Percentiles rank a stretch among this genome's conserved stretches.
Conservation (phyloP, 64 coral and sea anemone genomes). For the Pocillopora damicornis region DNA sequence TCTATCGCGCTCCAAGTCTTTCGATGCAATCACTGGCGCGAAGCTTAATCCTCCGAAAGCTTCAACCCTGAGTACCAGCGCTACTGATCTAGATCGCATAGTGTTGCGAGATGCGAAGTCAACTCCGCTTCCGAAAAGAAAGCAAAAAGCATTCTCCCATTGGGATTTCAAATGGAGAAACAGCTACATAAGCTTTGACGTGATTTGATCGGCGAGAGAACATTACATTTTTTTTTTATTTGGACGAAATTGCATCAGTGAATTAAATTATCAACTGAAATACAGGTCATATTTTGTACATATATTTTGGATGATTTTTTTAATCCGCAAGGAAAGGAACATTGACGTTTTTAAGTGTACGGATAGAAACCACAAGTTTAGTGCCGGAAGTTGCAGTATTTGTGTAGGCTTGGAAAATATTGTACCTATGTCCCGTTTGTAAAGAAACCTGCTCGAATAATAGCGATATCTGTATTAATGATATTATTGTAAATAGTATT, state of each 20-base stretch:
- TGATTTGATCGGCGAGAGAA: not conserved
- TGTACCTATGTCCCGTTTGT: not conserved
- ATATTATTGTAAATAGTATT: not conserved
- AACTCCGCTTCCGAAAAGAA: conserved; percentile 70
- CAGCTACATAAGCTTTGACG: conserved; percentile 91
- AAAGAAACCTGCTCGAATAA: not conserved
- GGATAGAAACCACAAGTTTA: not conserved
- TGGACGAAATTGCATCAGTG: too few relatives aligned
- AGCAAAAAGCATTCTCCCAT: conserved; percentile 83
- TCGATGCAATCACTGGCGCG: conserved; percentile 51
- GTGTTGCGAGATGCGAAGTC: conserved; percentile 17
- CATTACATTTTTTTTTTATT: too few relatives aligned
- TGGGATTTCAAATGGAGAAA: conserved; percentile 83
- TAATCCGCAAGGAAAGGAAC: not conserved
- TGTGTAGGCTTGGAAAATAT: not conserved
- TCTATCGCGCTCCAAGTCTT: conserved; percentile 65
- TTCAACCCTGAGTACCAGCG: conserved; percentile 67
- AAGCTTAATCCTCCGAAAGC: conserved; percentile 22
- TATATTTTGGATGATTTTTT: not conserved
- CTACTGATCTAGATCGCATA: conserved; percentile 52
- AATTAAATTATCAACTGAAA: too few relatives aligned
- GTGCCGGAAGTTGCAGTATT: not conserved
- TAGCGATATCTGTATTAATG: not conserved
- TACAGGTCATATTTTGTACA: not conserved
- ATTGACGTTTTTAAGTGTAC: not conserved